Conservation (phyloP, 2,888 invertebrate genomes). For the Clostera curtula region DNA sequence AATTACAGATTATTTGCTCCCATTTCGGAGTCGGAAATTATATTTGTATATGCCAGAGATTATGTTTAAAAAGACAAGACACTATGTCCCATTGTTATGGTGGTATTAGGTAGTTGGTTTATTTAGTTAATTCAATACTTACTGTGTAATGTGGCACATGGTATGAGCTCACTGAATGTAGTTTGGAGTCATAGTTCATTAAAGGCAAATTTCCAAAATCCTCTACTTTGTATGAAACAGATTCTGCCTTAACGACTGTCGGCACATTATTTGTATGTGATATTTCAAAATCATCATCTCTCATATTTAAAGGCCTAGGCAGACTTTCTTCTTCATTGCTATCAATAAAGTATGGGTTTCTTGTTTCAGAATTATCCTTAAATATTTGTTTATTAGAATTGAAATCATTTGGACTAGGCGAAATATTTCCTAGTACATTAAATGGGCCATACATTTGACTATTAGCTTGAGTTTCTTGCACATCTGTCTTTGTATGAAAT, state of each 20-base stretch:
- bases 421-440: slow-evolving; percentile 21
- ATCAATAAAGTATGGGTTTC: slow-evolving; percentile 5
- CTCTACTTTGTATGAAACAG: slow-evolving; percentile 43
- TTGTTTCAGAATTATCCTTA: neutral
- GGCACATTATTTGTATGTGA: slow-evolving; percentile 51
- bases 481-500: too few species aligned
- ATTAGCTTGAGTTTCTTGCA: too few species aligned
- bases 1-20: too few species aligned
- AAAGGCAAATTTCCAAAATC: slow-evolving; percentile 54
- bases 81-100: too few species aligned
- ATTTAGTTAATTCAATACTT: slow-evolving; percentile 43
- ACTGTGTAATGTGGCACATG: slow-evolving; percentile 65
- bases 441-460: too few species aligned
- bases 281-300: slow-evolving; percentile 39
- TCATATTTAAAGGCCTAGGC: slow-evolving; percentile 47
- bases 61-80: too few species aligned
- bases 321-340: slow-evolving; percentile 37
- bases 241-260: slow-evolving; percentile 32
- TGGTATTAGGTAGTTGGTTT: too few species aligned
- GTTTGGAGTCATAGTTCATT: slow-evolving; percentile 55
- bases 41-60: too few species aligned
- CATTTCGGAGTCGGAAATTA: too few species aligned
- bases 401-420: slow-evolving; percentile 16
- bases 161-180: slow-evolving; percentile 55
- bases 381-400: slow-evolving; percentile 7